These are phyloP conservation scores for Apogon talboti DNA, from an alignment of 2,797 vertebrate genomes.

Conservation along the genomic window DNA sequence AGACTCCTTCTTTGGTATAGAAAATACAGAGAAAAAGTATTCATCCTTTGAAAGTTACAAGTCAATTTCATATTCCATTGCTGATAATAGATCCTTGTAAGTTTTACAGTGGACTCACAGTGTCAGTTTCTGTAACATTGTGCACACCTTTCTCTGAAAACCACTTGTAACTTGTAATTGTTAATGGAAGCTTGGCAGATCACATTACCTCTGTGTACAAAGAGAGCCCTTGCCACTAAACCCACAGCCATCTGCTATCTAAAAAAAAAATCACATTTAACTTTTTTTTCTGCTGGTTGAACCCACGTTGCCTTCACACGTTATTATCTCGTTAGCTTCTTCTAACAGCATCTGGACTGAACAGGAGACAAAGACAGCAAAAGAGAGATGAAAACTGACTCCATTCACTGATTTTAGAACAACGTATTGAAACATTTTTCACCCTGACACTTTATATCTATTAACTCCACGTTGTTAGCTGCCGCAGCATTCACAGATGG, in stretches of 20 bases:
- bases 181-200: too few relatives aligned
- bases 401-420: neutral
- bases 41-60: too few relatives aligned
- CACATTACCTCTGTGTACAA: constrained; percentile 24
- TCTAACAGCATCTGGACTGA: constrained; percentile 16
- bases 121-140: too few relatives aligned
- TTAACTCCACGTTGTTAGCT: neutral
- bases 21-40: too few relatives aligned
- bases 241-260: constrained; percentile 19
- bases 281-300: constrained; percentile 38
- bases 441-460: neutral
- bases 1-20: too few relatives aligned
- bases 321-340: constrained; percentile 25
- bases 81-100: too few relatives aligned
- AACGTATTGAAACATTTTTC: neutral
- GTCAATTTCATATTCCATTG: too few relatives aligned
- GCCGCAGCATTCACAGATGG: neutral
- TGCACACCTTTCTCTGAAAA: too few relatives aligned
- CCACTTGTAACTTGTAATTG: too few relatives aligned
- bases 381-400: neutral
- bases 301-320: constrained; percentile 24
- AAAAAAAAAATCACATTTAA: constrained; percentile 26
- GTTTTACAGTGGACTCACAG: too few relatives aligned
- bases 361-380: neutral
- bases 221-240: constrained; percentile 33